Evolutionary conservation across 2,113 vertebrate genomes (phyloP).

Genomic region (Aptenodytes forsteri): DNA sequence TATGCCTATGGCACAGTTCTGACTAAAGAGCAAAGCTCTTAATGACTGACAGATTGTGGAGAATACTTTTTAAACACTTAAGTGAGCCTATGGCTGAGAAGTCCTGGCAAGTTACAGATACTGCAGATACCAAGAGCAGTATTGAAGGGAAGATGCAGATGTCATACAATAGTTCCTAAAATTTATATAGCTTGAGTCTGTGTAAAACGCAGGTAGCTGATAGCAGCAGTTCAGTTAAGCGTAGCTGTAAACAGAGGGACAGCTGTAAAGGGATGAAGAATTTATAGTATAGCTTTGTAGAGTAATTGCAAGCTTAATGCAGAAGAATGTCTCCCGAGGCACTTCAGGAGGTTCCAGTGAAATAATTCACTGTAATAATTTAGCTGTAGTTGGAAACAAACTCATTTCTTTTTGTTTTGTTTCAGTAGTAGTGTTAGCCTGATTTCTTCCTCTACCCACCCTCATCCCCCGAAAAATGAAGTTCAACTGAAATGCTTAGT

Average conservation of each 20-base stretch:
- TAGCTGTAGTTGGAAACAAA: background rate
- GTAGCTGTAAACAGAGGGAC: background rate
- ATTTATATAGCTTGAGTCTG: background rate
- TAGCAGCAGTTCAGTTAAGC: background rate
- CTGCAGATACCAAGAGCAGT: background rate
- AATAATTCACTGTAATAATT: background rate
- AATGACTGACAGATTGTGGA: background rate
- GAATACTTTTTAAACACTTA: background rate
- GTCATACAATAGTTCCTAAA: background rate
- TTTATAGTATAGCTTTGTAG: conserved; percentile 2
- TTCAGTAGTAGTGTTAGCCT: background rate
- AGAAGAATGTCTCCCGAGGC: conserved; percentile 33
- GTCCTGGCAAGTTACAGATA: background rate
- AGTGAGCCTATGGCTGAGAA: background rate
- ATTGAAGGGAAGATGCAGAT: background rate
- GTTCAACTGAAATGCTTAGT: background rate
- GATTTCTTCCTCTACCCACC: background rate
- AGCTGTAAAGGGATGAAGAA: background rate
- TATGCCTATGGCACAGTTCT: background rate
- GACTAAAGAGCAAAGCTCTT: background rate
- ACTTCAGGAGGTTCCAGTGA: background rate
- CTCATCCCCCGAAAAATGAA: background rate
- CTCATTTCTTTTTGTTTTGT: background rate
- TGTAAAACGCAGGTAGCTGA: background rate
- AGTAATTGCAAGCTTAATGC: background rate